These are phyloP conservation scores for Tetrapedia diversipes DNA, from an alignment of 2,888 invertebrate species.

Conservation along the genomic window DNA sequence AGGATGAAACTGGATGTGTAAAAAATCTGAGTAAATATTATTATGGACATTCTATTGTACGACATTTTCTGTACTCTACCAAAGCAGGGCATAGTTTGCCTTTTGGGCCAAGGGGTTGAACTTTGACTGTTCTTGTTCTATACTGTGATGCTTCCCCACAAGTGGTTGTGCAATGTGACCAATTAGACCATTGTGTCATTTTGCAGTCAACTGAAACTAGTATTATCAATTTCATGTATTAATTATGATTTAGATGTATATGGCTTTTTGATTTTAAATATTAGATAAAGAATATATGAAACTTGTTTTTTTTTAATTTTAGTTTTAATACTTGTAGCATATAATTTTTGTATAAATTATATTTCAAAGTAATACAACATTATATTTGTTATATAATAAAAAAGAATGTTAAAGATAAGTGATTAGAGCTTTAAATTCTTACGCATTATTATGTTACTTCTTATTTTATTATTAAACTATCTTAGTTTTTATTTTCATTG, in stretches of 20 bases:
- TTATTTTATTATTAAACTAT: too few species aligned
- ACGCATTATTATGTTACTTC: background rate
- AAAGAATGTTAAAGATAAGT: background rate
- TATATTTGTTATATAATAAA: background rate
- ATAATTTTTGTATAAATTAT: too few species aligned
- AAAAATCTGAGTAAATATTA: slow-evolving; percentile 26
- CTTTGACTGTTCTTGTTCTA: slow-evolving; percentile 87
- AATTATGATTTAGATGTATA: background rate
- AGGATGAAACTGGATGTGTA: slow-evolving; percentile 40
- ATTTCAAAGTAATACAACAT: too few species aligned
- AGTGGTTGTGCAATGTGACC: slow-evolving; percentile 94
- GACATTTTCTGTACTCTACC: slow-evolving; percentile 76
- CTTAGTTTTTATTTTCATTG: too few species aligned
- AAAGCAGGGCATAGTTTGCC: slow-evolving; percentile 80
- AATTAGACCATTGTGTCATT: slow-evolving; percentile 87
- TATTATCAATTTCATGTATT: background rate
- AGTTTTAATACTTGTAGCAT: too few species aligned
- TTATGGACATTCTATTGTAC: slow-evolving; percentile 55
- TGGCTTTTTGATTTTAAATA: background rate
- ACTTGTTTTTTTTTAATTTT: too few species aligned
- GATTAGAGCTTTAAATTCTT: background rate
- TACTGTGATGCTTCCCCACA: slow-evolving; percentile 92
- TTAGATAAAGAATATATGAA: too few species aligned
- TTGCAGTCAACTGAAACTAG: slow-evolving; percentile 74
- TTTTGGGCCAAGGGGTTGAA: slow-evolving; percentile 73